Conservation (phyloP, 2,113 vertebrate genomes). For the Perca flavescens region DNA sequence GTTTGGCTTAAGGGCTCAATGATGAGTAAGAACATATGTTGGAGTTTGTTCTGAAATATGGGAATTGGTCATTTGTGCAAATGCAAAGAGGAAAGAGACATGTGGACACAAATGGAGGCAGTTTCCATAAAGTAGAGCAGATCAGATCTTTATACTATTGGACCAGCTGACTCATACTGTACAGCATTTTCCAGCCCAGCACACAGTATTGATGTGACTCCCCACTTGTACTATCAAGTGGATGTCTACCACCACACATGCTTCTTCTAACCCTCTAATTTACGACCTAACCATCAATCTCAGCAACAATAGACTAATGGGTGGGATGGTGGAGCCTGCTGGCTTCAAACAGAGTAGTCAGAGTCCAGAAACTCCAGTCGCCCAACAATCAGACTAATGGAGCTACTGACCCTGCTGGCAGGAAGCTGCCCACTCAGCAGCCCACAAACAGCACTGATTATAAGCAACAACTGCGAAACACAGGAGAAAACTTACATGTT, state of each 20-base stretch:
- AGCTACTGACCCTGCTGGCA: conserved; percentile 26
- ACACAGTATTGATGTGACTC: neutral
- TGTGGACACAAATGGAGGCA: conserved; percentile 10
- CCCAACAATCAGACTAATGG: conserved; percentile 41
- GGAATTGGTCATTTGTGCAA: conserved; percentile 37
- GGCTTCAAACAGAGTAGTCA: conserved; percentile 36
- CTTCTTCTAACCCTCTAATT: conserved; percentile 45
- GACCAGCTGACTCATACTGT: neutral
- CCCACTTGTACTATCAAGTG: neutral
- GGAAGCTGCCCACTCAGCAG: conserved; percentile 18
- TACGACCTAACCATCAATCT: conserved; percentile 40
- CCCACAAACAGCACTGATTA: conserved; percentile 9
- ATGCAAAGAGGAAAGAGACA: conserved; percentile 36
- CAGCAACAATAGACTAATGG: conserved; percentile 38
- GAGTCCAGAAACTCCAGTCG: conserved; percentile 23
- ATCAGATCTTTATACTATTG: conserved; percentile 14
- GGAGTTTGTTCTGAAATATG: conserved; percentile 33
- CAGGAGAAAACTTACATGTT: neutral
- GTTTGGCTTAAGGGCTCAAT: conserved; percentile 48
- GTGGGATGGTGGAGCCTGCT: conserved; percentile 27
- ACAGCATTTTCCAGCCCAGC: neutral
- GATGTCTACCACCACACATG: neutral
- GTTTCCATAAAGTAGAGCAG: conserved; percentile 15
- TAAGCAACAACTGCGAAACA: conserved; percentile 16
- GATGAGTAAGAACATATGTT: conserved; percentile 40